These are phyloP conservation scores for Gadopsis bispinosus DNA, from an alignment of 2,797 vertebrate species.

Conservation along the genomic window DNA sequence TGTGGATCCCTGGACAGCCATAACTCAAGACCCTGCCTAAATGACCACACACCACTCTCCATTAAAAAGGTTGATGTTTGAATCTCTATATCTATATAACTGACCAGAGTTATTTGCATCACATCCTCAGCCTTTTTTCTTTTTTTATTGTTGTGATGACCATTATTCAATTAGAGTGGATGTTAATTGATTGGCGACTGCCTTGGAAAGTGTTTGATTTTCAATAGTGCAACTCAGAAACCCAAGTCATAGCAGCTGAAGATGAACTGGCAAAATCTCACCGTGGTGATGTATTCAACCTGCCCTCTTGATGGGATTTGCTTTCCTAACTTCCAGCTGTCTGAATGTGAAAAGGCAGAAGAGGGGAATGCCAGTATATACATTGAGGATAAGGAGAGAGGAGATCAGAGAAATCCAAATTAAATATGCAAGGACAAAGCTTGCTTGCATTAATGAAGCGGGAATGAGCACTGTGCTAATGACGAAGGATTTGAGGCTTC, in stretches of 20 bases:
- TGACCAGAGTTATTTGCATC: conserved; percentile 58
- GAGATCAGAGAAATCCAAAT: conserved; percentile 70
- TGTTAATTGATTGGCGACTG: conserved; percentile 55
- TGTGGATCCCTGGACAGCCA: conserved; percentile 60
- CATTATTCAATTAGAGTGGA: conserved; percentile 62
- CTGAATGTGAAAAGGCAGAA: conserved; percentile 23
- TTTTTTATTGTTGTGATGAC: conserved; percentile 55
- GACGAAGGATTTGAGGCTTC: conserved; percentile 66
- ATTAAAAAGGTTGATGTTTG: conserved; percentile 73
- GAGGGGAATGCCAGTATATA: conserved; percentile 49
- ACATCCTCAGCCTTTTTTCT: conserved; percentile 33
- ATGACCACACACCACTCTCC: conserved; percentile 65
- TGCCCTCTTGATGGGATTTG: conserved; percentile 20
- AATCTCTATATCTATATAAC: conserved; percentile 66
- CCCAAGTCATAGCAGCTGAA: conserved; percentile 5
- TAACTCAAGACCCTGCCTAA: conserved; percentile 65
- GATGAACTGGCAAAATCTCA: conserved; percentile 37
- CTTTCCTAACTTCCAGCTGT: conserved; percentile 46
- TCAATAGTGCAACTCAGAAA: conserved; percentile 39
- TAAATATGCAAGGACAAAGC: conserved; percentile 71
- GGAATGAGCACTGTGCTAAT: conserved; percentile 60
- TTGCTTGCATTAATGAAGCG: conserved; percentile 65
- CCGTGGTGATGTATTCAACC: conserved; percentile 21
- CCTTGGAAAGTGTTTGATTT: conserved; percentile 62
- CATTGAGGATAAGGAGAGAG: conserved; percentile 44